These are phyloP conservation scores for Kryptopterus vitreolus DNA, from an alignment of 2,797 vertebrate species.

Conservation along the genomic window DNA sequence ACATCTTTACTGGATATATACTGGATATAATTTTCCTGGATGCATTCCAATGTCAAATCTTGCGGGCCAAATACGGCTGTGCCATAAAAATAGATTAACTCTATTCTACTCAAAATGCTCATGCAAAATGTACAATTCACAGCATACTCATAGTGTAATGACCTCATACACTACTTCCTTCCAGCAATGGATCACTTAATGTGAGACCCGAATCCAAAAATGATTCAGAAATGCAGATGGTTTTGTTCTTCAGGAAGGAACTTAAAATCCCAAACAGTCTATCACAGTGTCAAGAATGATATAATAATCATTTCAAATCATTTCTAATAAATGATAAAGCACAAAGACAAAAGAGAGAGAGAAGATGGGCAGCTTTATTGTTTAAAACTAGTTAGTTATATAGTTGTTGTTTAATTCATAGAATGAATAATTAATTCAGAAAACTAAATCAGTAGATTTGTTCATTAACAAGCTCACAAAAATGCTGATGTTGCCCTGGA, in stretches of 20 bases:
- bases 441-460: neutral
- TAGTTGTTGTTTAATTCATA: neutral
- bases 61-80: neutral
- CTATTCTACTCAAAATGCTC: neutral
- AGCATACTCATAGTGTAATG: neutral
- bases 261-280: neutral
- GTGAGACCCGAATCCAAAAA: conserved; percentile 1
- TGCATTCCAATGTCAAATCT: neutral
- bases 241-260: neutral
- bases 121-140: neutral
- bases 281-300: too few relatives aligned
- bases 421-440: neutral
- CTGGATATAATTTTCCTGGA: neutral
- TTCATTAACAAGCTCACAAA: neutral
- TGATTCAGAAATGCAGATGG: neutral
- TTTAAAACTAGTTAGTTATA: neutral
- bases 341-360: neutral
- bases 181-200: neutral
- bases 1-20: neutral
- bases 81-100: too few relatives aligned
- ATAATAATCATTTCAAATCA: too few relatives aligned
- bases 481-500: neutral
- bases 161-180: neutral
- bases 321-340: too few relatives aligned
- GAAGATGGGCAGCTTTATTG: neutral